Evolutionary conservation across 2,888 invertebrate species (phyloP), one percentile per base, ranked within the genome.

Genomic region (Meta bourneti): DNA sequence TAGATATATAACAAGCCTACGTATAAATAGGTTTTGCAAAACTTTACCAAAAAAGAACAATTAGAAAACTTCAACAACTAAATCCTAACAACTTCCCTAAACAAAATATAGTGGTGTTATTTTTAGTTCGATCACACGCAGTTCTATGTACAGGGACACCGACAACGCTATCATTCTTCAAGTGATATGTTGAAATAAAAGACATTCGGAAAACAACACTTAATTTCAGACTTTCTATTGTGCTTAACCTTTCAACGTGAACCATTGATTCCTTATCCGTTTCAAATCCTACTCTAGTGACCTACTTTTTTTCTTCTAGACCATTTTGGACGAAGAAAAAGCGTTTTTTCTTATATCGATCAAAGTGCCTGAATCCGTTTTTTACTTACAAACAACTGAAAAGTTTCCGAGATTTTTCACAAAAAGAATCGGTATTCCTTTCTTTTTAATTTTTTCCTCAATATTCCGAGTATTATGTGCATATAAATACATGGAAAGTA

Each of bases 211-310:
- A 85, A 85, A 61, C 69, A 61, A n/a, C 61, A 74, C 34, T 69
- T 77, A 61, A 75, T 61, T 77, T n/a, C 75, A 16, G 48, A 61
- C 54, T 51, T 52, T 69, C 34, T 77, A n/a, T 86, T 61, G 77
- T 70, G 51, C 49, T 51, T 86, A 78, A 86, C 85, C 85, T 86
- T 70, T 69, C 78, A 49, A 69, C 74, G 34, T 34, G 51, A 77
- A 20, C 51, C 85, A 86, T 86, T 86, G 78, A 70, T 86, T 78
- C 85, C n/a, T 69, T 86, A 86, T 86, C 85, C 51, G 70, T 78
- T 49, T 70, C 6, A 20, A 78, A 20, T 61, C 69, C 20, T 51
- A 70, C 78, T 78, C 49, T 70, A 78, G 70, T 85, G 75, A 85
- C 75, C 84, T 61, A 75, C 61, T 85, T 61, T 19, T 75, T 85